Base-by-base conservation (phyloP, 2,888 invertebrate species). In the Lasius fuliginosus region DNA sequence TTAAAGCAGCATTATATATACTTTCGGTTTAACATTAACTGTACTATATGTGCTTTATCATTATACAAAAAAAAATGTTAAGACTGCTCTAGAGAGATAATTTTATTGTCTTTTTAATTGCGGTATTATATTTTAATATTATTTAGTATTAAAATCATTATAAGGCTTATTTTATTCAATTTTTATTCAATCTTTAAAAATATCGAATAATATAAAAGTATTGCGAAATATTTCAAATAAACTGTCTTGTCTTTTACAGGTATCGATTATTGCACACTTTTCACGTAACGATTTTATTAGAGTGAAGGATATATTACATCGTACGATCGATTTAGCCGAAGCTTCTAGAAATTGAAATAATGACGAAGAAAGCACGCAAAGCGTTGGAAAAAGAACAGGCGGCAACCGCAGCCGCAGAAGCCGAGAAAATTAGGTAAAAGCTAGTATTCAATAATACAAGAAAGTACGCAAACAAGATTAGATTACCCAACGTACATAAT, bases 361-460 rank as follows among this genome's bases (percentile, higher is more conserved):
- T 89, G 88, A 82, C 85, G 9, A 91, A 89, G 88, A 90, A 90
- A 84, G 85, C 90, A 75, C 88, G 87, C n/a, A 86, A 75, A 75
- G 69, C 67, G 6, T 33, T 67, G 42, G 91, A 90, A 56, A 91
- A 86, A 68, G 88, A 87, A 46, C 88, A 85, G 15, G 87, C 87
- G 0, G 89, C 87, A 18, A 88, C 89, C 3, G 83, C 83, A n/a
- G 87, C 88, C 3, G 79, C 46, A 40, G 92, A 91, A 65, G 87
- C 90, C 11, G 92, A 92, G 18, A 86, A 85, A 58, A 85, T 86
- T 64, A 90, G 86, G 92, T 91, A 83, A 90, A 86, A 75, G 0
- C 1, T 36, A 3, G 4, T 4, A 30, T 11, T 53, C 5, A 27
- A 46, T 33, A 0, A 53, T 53, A 30, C 3, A 42, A 1, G 4